These are phyloP conservation scores for Asarcornis scutulata DNA, from an alignment of 2,113 vertebrate species.

Conservation along the genomic window DNA sequence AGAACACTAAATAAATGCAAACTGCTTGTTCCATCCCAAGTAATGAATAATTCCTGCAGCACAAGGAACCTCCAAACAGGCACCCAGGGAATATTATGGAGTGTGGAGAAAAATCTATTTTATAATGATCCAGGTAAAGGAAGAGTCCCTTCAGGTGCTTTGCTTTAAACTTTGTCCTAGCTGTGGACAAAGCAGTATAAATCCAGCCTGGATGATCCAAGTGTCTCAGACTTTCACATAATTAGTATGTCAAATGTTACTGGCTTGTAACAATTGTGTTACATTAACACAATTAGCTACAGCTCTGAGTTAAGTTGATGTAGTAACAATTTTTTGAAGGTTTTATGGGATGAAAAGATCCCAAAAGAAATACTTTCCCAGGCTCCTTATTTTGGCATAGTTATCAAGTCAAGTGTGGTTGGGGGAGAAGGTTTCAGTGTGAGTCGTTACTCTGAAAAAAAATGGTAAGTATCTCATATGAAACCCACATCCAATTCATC, in stretches of 20 bases:
- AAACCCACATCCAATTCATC: background rate
- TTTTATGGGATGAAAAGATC: background rate
- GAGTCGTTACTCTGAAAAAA: background rate
- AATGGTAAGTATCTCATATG: background rate
- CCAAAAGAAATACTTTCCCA: background rate
- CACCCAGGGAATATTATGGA: background rate
- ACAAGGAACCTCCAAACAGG: background rate
- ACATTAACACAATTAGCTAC: background rate
- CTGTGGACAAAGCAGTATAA: background rate
- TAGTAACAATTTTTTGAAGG: background rate
- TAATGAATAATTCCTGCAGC: background rate
- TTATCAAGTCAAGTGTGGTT: background rate
- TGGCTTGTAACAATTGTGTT: background rate
- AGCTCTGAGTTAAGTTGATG: background rate
- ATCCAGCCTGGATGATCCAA: background rate
- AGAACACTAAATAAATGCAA: background rate
- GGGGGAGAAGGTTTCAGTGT: background rate
- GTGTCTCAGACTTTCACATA: background rate
- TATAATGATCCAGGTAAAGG: background rate
- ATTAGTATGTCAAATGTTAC: background rate
- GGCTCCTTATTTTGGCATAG: background rate
- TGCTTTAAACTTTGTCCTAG: background rate
- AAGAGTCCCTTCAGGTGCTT: background rate
- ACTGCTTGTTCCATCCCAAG: background rate
- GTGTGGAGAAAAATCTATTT: background rate